Evolutionary conservation across 1,140 invertebrate species (phyloP).

Genomic region (Sycophila sp.): DNA sequence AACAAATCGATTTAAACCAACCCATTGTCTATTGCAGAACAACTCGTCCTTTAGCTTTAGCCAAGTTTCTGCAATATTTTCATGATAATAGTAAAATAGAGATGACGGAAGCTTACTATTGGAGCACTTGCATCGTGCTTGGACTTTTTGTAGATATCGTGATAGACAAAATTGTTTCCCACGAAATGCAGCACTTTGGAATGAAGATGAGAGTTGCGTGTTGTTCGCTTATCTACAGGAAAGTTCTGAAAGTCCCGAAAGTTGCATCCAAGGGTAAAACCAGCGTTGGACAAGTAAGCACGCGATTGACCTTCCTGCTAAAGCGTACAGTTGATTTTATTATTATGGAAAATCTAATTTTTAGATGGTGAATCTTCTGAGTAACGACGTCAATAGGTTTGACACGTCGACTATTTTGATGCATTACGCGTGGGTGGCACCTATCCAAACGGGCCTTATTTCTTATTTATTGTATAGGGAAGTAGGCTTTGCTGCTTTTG

Average conservation of each 20-base stretch:
- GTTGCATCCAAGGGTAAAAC: constrained; percentile 48
- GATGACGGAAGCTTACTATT: constrained; percentile 71
- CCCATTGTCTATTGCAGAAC: constrained; percentile 67
- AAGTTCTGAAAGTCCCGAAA: constrained; percentile 67
- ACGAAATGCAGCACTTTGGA: constrained; percentile 77
- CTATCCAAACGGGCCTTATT: constrained; percentile 80
- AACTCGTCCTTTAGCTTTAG: constrained; percentile 77
- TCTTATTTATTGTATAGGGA: constrained; percentile 80
- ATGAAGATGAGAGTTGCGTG: constrained; percentile 83
- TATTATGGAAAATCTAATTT: too few species aligned
- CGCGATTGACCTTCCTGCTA: too few species aligned
- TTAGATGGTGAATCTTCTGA: constrained; percentile 93
- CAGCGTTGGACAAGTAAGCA: constrained; percentile 53
- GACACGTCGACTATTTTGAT: constrained; percentile 75
- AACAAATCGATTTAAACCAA: background rate
- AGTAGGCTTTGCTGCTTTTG: constrained; percentile 78
- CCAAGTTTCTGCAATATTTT: constrained; percentile 76
- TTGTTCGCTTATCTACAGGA: constrained; percentile 83
- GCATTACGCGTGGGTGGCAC: constrained; percentile 84
- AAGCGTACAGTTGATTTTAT: too few species aligned
- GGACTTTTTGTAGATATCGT: constrained; percentile 76
- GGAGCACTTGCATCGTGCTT: constrained; percentile 73
- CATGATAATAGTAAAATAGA: constrained; percentile 53
- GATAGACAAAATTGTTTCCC: constrained; percentile 81
- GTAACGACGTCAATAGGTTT: constrained; percentile 85